Evolutionary conservation across 2,797 vertebrate genomes (phyloP).

Genomic region (Lepus townsendii): DNA sequence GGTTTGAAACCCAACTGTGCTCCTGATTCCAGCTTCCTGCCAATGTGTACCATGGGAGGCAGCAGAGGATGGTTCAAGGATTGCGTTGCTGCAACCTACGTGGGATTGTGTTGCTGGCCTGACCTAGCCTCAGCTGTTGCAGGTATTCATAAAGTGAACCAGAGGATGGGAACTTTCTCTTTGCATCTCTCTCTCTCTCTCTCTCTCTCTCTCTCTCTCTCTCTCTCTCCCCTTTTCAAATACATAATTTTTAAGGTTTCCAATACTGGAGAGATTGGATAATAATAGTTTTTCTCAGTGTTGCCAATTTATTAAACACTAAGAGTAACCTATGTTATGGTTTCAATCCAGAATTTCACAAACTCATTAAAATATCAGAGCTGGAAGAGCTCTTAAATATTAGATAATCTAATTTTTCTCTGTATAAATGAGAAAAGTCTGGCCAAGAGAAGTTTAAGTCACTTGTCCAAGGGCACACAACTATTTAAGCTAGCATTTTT

Average conservation of each 20-base stretch:
- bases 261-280: slow-evolving; percentile 15
- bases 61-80: no score
- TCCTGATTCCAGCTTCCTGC: no score
- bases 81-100: no score
- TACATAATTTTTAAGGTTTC: slow-evolving; percentile 25
- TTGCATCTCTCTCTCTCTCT: no score
- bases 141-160: no score
- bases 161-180: no score
- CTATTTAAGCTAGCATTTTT: slow-evolving; percentile 11
- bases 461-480: slow-evolving; percentile 48
- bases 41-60: no score
- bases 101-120: no score
- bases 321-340: slow-evolving; percentile 44
- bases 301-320: slow-evolving; percentile 46
- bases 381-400: slow-evolving; percentile 48
- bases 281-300: slow-evolving; percentile 10
- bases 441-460: slow-evolving; percentile 36
- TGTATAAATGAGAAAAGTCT: slow-evolving; percentile 68
- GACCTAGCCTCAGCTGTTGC: no score
- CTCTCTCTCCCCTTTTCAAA: no score
- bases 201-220: no score
- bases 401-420: slow-evolving; percentile 63
- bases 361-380: slow-evolving; percentile 60
- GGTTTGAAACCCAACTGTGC: no score
- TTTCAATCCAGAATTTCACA: slow-evolving; percentile 38